Percentiles rank a stretch among this genome's conserved stretches.
phyloP scores from a whole-genome alignment of 2,888 invertebrate species.

The Phrixothrix hirtus region DNA sequence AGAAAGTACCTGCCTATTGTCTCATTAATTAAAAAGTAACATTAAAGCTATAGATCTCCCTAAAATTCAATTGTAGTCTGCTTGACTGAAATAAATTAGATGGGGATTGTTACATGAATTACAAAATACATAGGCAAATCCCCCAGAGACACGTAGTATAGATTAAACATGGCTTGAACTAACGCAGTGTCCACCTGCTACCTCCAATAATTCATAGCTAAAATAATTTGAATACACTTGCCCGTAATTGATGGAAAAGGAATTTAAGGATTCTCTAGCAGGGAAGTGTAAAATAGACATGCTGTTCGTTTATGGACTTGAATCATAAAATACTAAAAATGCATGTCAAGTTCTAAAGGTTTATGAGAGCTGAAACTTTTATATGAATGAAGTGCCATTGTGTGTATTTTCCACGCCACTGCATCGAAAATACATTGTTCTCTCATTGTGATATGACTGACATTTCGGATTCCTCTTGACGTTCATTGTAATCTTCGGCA shows the following conservation, averaged over 20 bases:
- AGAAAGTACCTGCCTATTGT: too few relatives aligned
- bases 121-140: slow-evolving; percentile 15
- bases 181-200: slow-evolving; percentile 21
- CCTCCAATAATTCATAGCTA: slow-evolving; percentile 18
- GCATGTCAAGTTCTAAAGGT: slow-evolving; percentile 4
- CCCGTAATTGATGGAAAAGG: neutral
- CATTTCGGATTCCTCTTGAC: slow-evolving; percentile 23
- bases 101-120: slow-evolving; percentile 34
- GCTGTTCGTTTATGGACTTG: too few relatives aligned
- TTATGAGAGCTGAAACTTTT: slow-evolving; percentile 13
- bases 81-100: too few relatives aligned
- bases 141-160: slow-evolving; percentile 11
- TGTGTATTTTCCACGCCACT: slow-evolving; percentile 18
- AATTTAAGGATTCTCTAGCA: neutral
- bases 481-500: slow-evolving; percentile 21
- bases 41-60: too few relatives aligned
- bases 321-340: slow-evolving; percentile 8
- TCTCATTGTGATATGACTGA: slow-evolving; percentile 12
- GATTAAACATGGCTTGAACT: slow-evolving; percentile 24
- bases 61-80: too few relatives aligned
- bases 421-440: slow-evolving; percentile 13
- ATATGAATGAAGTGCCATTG: slow-evolving; percentile 18
- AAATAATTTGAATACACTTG: slow-evolving; percentile 4
- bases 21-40: too few relatives aligned
- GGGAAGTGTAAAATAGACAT: neutral